These are phyloP conservation scores for Ibycter americanus DNA, from an alignment of 2,797 vertebrate species.

Conservation along the genomic window DNA sequence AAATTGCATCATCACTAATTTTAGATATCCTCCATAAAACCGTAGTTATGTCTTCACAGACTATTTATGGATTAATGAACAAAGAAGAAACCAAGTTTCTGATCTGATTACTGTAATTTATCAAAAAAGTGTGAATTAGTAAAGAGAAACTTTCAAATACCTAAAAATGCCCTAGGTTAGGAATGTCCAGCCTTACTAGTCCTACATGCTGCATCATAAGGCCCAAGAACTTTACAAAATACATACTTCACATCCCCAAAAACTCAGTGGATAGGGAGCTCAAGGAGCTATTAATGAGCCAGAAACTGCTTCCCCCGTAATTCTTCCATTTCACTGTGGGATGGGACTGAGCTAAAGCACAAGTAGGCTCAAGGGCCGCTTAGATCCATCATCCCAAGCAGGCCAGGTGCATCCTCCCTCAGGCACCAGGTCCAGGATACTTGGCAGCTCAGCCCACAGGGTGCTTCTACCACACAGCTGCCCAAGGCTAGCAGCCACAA, in stretches of 20 bases:
- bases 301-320: fast-evolving
- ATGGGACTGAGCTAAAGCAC: not conserved
- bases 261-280: not conserved
- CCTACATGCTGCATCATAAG: not conserved
- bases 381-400: not conserved
- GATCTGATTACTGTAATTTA: not conserved
- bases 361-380: not conserved
- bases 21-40: not conserved
- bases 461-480: not conserved
- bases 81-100: not conserved
- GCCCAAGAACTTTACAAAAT: not conserved
- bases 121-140: not conserved
- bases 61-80: slow-evolving; percentile 16
- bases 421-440: not conserved
- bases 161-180: not conserved
- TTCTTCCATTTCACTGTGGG: not conserved
- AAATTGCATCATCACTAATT: not conserved
- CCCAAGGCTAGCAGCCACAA: fast-evolving
- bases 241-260: fast-evolving
- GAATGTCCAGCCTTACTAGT: not conserved
- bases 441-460: not conserved
- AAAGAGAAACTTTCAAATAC: not conserved
- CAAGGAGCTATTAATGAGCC: not conserved
- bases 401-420: not conserved
- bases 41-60: not conserved